Evolutionary conservation across 2,888 invertebrate genomes (phyloP).

Genomic region (Shargacucullia verbasci): DNA sequence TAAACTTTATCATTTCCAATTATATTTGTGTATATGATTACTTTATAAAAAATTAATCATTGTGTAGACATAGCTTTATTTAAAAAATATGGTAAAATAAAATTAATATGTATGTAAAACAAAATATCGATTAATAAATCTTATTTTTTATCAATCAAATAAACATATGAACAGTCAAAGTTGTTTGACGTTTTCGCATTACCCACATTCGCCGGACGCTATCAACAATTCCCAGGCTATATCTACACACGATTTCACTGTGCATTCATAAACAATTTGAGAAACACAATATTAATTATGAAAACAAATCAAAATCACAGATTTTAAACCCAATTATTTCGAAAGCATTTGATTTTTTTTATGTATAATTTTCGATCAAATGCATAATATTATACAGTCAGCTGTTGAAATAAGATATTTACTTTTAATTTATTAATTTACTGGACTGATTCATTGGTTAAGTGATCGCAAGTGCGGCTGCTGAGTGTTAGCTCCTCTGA

Average conservation of each 20-base stretch:
- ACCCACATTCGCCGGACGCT: too few relatives aligned
- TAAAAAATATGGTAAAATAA: background rate
- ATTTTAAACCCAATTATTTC: conserved; percentile 50
- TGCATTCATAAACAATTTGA: conserved; percentile 37
- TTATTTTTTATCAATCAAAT: too few relatives aligned
- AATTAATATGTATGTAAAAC: background rate
- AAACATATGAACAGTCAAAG: too few relatives aligned
- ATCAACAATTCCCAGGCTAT: conserved; percentile 16
- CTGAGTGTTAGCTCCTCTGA: too few relatives aligned
- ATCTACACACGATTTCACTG: conserved; percentile 29
- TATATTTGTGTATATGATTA: conserved; percentile 29
- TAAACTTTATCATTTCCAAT: background rate
- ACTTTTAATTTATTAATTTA: too few relatives aligned
- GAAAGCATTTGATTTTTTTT: conserved; percentile 35
- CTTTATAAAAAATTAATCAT: conserved; percentile 2
- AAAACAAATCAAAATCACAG: conserved; percentile 56
- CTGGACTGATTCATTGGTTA: too few relatives aligned
- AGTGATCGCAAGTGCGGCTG: too few relatives aligned
- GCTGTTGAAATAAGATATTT: conserved; percentile 13
- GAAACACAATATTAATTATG: conserved; percentile 21
- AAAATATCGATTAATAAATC: too few relatives aligned
- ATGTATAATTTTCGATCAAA: conserved; percentile 37
- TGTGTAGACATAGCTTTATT: conserved; percentile 34
- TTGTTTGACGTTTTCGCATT: too few relatives aligned
- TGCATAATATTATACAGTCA: conserved; percentile 20